A percentile compares a stretch with the other conserved stretches of the same genome.
Evolutionary conservation across 2,888 invertebrate species (phyloP).

Genomic region (Caenorhabditis uteleia): DNA sequence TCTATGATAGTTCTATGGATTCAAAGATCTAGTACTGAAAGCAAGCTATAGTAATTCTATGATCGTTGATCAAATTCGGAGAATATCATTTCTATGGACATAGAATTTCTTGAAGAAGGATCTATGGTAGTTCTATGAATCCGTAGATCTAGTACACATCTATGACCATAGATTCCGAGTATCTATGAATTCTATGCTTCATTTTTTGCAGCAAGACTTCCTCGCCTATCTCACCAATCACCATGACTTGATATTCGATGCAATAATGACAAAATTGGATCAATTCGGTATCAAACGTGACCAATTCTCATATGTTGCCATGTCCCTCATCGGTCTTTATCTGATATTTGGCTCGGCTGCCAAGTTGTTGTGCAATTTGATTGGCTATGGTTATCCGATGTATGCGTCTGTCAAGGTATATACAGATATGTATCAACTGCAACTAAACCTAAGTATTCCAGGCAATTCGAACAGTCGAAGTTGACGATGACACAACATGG

Average conservation of each 20-base stretch:
- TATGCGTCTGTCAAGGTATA: constrained; percentile 76
- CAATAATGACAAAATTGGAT: constrained; percentile 20
- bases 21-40: too few species aligned
- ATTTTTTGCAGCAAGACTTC: constrained; percentile 31
- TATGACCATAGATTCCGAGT: background rate
- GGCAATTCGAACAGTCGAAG: constrained; percentile 73
- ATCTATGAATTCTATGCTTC: background rate
- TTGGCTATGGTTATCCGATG: constrained; percentile 93
- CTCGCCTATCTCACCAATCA: constrained; percentile 25
- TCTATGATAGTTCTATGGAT: too few species aligned
- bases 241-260: constrained; percentile 31
- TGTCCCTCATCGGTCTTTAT: constrained; percentile 78
- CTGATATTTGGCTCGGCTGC: constrained; percentile 93
- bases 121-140: too few species aligned
- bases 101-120: too few species aligned
- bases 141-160: too few species aligned
- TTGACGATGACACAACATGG: constrained; percentile 78
- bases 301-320: constrained; percentile 35
- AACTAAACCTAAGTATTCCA: constrained; percentile 6
- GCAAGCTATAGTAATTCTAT: too few species aligned
- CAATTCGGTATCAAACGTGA: constrained; percentile 28
- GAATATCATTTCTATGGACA: too few species aligned
- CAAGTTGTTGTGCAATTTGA: constrained; percentile 88
- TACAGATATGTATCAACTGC: background rate
- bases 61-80: too few species aligned